Conservation (phyloP, 2,888 invertebrate genomes). For the Nebria brevicollis region DNA sequence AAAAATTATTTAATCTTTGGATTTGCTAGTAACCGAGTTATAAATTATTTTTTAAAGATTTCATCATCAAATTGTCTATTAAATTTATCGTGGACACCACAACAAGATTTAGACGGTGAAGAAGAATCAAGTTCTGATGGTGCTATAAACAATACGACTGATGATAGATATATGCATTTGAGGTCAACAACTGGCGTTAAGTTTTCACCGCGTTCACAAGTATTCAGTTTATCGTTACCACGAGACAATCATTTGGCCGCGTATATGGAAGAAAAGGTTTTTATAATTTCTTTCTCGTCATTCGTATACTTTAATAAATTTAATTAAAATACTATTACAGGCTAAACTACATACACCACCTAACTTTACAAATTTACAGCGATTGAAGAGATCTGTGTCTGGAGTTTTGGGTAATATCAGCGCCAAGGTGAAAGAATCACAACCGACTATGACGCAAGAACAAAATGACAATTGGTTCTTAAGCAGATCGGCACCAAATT, state of each 20-base stretch:
- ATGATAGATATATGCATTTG: slow-evolving; percentile 48
- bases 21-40: background rate
- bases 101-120: slow-evolving; percentile 80
- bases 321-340: slow-evolving; percentile 22
- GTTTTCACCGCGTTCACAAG: slow-evolving; percentile 64
- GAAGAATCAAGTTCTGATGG: slow-evolving; percentile 60
- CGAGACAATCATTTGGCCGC: slow-evolving; percentile 68
- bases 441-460: slow-evolving; percentile 53
- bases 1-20: background rate
- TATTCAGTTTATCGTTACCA: slow-evolving; percentile 81
- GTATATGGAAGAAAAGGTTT: slow-evolving; percentile 59
- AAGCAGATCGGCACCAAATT: slow-evolving; percentile 82
- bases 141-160: slow-evolving; percentile 33
- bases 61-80: slow-evolving; percentile 47
- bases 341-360: slow-evolving; percentile 34
- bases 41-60: slow-evolving; percentile 31
- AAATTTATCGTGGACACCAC: slow-evolving; percentile 79
- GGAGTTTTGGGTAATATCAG: slow-evolving; percentile 63
- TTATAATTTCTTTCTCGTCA: background rate
- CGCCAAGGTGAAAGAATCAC: slow-evolving; percentile 42
- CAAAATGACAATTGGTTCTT: slow-evolving; percentile 81
- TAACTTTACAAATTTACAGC: slow-evolving; percentile 64
- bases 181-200: slow-evolving; percentile 56
- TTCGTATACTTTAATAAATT: background rate
- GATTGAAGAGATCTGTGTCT: slow-evolving; percentile 76